phyloP scores from a whole-genome alignment of 2,113 vertebrate species.

The Pipra filicauda region DNA sequence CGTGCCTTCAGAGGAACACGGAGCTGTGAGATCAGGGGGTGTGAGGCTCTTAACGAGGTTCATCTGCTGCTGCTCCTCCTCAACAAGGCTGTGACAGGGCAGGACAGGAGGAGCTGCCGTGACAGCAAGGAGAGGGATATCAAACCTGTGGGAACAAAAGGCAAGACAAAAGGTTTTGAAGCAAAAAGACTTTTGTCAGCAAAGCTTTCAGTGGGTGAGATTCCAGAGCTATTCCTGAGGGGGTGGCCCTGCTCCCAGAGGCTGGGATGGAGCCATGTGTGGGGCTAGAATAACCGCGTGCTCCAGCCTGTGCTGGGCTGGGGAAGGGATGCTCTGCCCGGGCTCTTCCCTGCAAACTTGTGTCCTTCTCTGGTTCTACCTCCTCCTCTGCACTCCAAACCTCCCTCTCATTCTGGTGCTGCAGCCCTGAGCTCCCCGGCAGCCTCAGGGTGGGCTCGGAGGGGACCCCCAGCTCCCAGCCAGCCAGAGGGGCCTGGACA shows the following conservation, averaged over 20 bases:
- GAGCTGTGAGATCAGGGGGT: neutral
- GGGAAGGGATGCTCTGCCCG: neutral
- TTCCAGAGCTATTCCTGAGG: neutral
- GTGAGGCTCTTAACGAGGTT: neutral
- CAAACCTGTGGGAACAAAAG: neutral
- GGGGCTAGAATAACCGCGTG: neutral
- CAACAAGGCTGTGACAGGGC: neutral
- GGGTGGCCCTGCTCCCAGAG: neutral
- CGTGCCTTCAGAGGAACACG: neutral
- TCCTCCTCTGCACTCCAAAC: too few relatives aligned
- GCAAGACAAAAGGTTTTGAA: neutral
- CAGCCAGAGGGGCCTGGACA: neutral
- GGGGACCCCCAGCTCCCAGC: neutral
- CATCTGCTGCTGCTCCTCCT: neutral
- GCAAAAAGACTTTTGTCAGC: neutral
- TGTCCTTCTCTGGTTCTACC: neutral
- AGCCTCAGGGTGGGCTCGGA: neutral
- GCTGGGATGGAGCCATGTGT: neutral
- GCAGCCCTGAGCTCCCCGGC: neutral
- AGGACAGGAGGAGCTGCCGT: neutral
- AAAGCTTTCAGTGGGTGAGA: neutral
- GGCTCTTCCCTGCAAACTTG: neutral
- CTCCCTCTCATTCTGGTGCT: fast-evolving
- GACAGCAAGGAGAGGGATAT: neutral
- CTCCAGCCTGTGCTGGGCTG: neutral